Evolutionary conservation across 2,113 vertebrate species (phyloP).

Genomic region (Struthio camelus): DNA sequence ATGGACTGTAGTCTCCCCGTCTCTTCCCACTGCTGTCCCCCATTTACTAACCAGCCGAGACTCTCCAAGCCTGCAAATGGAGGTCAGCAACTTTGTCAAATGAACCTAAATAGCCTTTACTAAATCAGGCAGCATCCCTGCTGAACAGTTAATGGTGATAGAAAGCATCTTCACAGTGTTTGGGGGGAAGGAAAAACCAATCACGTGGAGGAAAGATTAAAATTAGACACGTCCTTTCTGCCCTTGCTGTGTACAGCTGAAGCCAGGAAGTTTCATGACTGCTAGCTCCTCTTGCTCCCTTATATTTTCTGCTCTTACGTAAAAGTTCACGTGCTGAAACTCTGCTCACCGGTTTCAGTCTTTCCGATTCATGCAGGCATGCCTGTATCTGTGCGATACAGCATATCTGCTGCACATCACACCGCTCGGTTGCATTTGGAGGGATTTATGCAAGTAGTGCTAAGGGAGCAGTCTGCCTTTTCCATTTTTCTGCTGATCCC

Average conservation of each 20-base stretch:
- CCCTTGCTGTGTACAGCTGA: background rate
- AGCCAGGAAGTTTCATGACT: constrained; percentile 37
- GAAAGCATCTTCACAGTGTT: background rate
- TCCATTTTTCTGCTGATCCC: background rate
- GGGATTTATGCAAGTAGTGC: background rate
- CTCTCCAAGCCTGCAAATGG: background rate
- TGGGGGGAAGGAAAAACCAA: background rate
- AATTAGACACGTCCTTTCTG: background rate
- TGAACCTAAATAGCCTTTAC: background rate
- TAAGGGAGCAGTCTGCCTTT: background rate
- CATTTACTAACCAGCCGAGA: background rate
- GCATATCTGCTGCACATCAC: constrained; percentile 30
- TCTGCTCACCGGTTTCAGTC: constrained; percentile 12
- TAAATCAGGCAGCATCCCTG: background rate
- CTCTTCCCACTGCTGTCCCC: background rate
- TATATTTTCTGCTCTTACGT: constrained; percentile 21
- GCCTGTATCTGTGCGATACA: constrained; percentile 33
- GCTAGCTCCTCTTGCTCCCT: background rate
- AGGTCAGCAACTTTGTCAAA: constrained; percentile 6
- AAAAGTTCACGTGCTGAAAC: constrained; percentile 9
- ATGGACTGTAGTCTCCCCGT: background rate
- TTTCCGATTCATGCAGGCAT: constrained; percentile 1
- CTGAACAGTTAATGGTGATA: background rate
- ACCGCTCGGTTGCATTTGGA: background rate
- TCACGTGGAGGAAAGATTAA: background rate